These are phyloP conservation scores for Camponotus fellah DNA, from an alignment of 2,888 invertebrate genomes.

Conservation along the genomic window DNA sequence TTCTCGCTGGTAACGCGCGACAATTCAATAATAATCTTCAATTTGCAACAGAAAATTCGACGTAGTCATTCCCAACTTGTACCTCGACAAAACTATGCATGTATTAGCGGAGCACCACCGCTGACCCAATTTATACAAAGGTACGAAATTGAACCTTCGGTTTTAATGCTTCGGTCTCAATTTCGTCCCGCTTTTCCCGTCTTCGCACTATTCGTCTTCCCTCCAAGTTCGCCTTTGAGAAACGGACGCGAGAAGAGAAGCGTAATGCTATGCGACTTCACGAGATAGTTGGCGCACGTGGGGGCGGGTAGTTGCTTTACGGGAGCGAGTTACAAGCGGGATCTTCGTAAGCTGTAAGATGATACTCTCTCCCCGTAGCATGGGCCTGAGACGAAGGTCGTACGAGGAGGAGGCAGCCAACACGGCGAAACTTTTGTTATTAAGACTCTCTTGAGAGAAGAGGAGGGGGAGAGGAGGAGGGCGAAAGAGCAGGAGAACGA, in stretches of 20 bases:
- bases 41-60: neutral
- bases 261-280: slow-evolving; percentile 73
- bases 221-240: slow-evolving; percentile 61
- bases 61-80: neutral
- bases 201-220: slow-evolving; percentile 30
- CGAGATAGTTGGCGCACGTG: slow-evolving; percentile 59
- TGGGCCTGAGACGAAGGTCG: slow-evolving; percentile 70
- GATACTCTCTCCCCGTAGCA: slow-evolving; percentile 73
- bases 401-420: slow-evolving; percentile 53
- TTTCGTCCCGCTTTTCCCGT: slow-evolving; percentile 23
- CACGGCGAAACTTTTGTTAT: slow-evolving; percentile 76
- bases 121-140: slow-evolving; percentile 26
- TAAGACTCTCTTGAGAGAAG: slow-evolving; percentile 65
- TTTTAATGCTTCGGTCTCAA: slow-evolving; percentile 19
- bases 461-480: neutral
- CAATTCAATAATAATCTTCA: neutral
- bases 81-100: neutral
- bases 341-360: slow-evolving; percentile 80
- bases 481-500: neutral
- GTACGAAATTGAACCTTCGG: neutral
- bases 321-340: slow-evolving; percentile 77
- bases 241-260: slow-evolving; percentile 68
- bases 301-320: slow-evolving; percentile 68
- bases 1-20: neutral
- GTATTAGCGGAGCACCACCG: neutral